phyloP scores from a whole-genome alignment of 2,888 invertebrate genomes.

The Rhogogaster chlorosoma region DNA sequence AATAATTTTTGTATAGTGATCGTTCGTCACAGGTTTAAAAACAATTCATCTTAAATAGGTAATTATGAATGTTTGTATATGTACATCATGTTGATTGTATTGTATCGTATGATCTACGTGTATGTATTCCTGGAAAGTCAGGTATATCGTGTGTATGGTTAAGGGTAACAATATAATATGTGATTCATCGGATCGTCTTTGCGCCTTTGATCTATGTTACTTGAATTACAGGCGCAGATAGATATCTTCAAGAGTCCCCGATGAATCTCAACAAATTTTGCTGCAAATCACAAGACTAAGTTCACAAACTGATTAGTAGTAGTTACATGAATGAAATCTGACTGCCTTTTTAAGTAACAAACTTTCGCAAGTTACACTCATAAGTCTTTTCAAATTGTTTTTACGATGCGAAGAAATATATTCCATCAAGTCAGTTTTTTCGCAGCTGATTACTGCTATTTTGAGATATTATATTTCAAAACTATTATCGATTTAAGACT shows the following conservation, averaged over 20 bases:
- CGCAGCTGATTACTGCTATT: too few relatives aligned
- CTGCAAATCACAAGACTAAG: conserved; percentile 1
- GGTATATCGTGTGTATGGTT: conserved; percentile 61
- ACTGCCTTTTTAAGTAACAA: neutral
- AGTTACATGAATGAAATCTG: neutral
- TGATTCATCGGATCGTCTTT: conserved; percentile 48
- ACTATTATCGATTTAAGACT: too few relatives aligned
- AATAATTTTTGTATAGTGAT: neutral
- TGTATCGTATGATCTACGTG: conserved; percentile 73
- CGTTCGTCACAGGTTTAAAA: neutral
- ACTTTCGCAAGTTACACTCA: neutral
- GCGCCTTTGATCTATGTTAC: neutral
- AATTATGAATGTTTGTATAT: conserved; percentile 74
- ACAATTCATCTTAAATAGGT: conserved; percentile 10
- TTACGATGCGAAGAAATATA: neutral
- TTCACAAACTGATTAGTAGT: neutral
- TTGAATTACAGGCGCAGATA: neutral
- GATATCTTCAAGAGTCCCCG: conserved; percentile 9
- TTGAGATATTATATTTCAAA: too few relatives aligned
- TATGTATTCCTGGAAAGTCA: conserved; percentile 74
- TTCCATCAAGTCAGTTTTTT: too few relatives aligned
- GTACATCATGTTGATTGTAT: conserved; percentile 75
- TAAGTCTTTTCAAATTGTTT: neutral
- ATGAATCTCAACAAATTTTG: conserved; percentile 31
- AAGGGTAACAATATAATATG: conserved; percentile 54